A percentile compares a stretch with the other conserved stretches of the same genome.
Evolutionary conservation across 2,797 vertebrate genomes (phyloP).

Genomic region (Siniperca scherzeri): DNA sequence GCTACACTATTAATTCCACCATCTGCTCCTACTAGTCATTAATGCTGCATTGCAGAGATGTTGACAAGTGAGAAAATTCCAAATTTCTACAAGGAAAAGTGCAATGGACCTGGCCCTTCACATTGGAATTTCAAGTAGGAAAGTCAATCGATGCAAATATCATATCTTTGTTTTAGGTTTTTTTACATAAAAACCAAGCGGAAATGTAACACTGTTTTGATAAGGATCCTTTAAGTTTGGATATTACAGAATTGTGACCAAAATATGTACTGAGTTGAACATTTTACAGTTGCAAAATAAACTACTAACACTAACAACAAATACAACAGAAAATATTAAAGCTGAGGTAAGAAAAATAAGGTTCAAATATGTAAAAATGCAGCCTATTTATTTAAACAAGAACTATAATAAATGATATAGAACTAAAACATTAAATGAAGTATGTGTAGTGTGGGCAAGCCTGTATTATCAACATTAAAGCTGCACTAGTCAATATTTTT

Average conservation of each 20-base stretch:
- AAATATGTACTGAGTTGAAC: not conserved
- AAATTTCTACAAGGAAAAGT: not conserved
- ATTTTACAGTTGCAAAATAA: not conserved
- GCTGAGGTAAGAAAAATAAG: not conserved
- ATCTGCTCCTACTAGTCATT: not conserved
- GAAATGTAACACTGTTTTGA: not conserved
- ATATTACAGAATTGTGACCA: not conserved
- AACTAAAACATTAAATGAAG: not conserved
- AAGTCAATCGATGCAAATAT: not conserved
- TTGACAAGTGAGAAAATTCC: not conserved
- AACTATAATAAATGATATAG: not conserved
- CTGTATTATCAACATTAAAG: not conserved
- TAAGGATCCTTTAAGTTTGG: not conserved
- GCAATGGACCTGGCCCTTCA: not conserved
- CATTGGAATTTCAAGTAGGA: not conserved
- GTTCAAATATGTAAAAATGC: not conserved
- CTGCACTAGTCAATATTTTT: not conserved
- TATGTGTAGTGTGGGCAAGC: not conserved
- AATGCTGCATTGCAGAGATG: conserved; percentile 32
- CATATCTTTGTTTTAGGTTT: not conserved
- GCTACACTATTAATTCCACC: not conserved
- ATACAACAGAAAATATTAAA: not conserved
- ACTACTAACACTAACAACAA: not conserved
- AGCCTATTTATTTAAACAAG: not conserved
- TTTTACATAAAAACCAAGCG: not conserved